Percentiles rank a stretch among this genome's conserved stretches.
These are phyloP conservation scores for Abscondita cerata DNA, from an alignment of 2,888 invertebrate genomes.

Conservation along the genomic window DNA sequence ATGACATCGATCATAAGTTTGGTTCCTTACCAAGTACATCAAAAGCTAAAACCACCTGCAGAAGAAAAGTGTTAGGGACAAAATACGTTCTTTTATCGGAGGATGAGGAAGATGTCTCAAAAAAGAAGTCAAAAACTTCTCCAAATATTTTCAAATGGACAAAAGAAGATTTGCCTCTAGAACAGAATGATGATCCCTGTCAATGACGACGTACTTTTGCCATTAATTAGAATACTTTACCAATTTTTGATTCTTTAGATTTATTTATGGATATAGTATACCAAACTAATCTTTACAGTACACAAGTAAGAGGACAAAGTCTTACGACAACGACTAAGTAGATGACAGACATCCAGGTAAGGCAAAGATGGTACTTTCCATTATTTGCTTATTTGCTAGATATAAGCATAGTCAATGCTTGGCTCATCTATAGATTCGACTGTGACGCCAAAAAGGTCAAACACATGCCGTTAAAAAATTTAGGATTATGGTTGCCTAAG, in stretches of 20 bases:
- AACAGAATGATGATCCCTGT: neutral
- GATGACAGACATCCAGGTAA: conserved; percentile 22
- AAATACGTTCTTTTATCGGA: too few species aligned
- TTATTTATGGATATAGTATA: conserved; percentile 16
- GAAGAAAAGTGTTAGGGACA: too few species aligned
- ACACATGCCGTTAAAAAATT: neutral
- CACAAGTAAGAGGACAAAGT: conserved; percentile 16
- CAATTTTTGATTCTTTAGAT: conserved; percentile 21
- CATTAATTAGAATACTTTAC: too few species aligned
- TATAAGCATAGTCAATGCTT: neutral
- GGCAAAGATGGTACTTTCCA: too few species aligned
- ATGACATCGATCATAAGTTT: too few species aligned
- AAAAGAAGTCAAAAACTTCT: neutral
- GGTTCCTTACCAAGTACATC: too few species aligned
- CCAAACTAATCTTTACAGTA: conserved; percentile 29
- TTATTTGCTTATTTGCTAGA: neutral
- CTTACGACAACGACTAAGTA: conserved; percentile 11
- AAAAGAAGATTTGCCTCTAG: conserved; percentile 9
- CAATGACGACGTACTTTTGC: conserved; percentile 15
- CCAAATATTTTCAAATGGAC: conserved; percentile 1
- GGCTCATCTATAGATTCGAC: neutral
- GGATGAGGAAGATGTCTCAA: neutral
- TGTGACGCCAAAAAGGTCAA: neutral
- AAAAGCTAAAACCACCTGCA: too few species aligned
- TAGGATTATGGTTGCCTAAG: too few species aligned